Conservation (phyloP, 2,888 invertebrate species). For the Dugesia japonica region DNA sequence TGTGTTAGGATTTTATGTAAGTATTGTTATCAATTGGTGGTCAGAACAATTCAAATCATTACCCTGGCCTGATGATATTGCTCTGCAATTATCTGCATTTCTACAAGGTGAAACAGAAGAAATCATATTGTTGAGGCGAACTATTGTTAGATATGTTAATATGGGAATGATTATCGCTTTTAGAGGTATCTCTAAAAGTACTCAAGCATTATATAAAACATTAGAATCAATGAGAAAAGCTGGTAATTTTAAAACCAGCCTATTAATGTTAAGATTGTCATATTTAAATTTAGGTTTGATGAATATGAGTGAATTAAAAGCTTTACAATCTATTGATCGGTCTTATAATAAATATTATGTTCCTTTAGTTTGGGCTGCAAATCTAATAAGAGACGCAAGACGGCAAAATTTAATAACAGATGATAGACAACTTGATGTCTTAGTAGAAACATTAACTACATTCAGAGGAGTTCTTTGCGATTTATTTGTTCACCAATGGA, state of each 20-base stretch:
- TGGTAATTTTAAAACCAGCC: constrained; percentile 40
- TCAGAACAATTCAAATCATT: constrained; percentile 36
- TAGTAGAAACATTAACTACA: constrained; percentile 50
- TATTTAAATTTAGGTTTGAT: background rate
- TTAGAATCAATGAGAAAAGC: constrained; percentile 40
- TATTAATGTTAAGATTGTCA: background rate
- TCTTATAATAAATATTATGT: constrained; percentile 30
- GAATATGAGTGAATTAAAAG: background rate
- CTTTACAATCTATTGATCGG: background rate
- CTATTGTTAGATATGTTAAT: constrained; percentile 54
- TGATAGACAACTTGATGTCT: constrained; percentile 22
- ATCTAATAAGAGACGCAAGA: background rate
- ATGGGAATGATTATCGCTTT: constrained; percentile 51
- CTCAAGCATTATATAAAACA: constrained; percentile 52
- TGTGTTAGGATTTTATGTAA: constrained; percentile 35
- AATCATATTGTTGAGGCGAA: constrained; percentile 53
- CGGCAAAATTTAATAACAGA: background rate
- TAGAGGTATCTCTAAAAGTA: constrained; percentile 54
- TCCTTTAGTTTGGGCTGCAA: constrained; percentile 27
- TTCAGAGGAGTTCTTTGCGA: constrained; percentile 54
- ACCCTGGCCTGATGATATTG: constrained; percentile 35
- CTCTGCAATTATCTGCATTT: constrained; percentile 32
- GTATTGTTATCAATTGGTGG: constrained; percentile 35
- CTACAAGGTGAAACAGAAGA: constrained; percentile 28
- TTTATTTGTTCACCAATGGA: constrained; percentile 57